Percentiles rank a stretch among this genome's conserved stretches.
These are phyloP conservation scores for Lepilemur ruficaudatus DNA, from an alignment of 2,797 vertebrate genomes.

Conservation along the genomic window DNA sequence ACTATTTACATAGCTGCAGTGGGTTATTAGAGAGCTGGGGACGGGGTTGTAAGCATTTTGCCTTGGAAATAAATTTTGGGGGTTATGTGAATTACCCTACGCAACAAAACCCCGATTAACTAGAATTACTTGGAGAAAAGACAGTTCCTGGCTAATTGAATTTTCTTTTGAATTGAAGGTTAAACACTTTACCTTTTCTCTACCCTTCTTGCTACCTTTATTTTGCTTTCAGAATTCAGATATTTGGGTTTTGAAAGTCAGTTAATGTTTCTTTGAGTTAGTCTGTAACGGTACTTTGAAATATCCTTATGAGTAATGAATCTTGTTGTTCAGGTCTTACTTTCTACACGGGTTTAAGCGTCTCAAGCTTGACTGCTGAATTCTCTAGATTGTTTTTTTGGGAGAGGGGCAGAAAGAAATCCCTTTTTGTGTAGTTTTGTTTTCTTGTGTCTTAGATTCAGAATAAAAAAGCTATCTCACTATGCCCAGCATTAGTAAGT, in stretches of 20 bases:
- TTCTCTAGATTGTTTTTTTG: not conserved
- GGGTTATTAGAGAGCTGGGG: not conserved
- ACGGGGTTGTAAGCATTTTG: not conserved
- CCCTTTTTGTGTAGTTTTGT: not conserved
- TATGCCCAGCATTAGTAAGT: not conserved
- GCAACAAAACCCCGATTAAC: slow-evolving; percentile 23
- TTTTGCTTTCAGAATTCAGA: slow-evolving; percentile 8
- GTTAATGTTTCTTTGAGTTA: slow-evolving; percentile 11
- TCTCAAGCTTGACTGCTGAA: not conserved
- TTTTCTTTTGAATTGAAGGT: slow-evolving; percentile 27
- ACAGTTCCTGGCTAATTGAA: not conserved
- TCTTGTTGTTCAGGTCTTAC: not conserved
- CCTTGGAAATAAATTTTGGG: not conserved
- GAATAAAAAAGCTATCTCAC: not conserved
- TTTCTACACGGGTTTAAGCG: not conserved
- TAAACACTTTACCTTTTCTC: not conserved
- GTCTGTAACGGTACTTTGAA: not conserved
- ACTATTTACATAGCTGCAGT: slow-evolving; percentile 8
- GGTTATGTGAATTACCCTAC: not conserved
- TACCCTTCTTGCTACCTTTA: not conserved
- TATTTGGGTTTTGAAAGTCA: not conserved
- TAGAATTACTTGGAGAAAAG: slow-evolving; percentile 24
- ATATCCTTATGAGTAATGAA: not conserved
- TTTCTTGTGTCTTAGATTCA: not conserved
- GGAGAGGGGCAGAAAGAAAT: not conserved